Base-by-base conservation (phyloP, 1,140 invertebrate species). In the Atta texana region DNA sequence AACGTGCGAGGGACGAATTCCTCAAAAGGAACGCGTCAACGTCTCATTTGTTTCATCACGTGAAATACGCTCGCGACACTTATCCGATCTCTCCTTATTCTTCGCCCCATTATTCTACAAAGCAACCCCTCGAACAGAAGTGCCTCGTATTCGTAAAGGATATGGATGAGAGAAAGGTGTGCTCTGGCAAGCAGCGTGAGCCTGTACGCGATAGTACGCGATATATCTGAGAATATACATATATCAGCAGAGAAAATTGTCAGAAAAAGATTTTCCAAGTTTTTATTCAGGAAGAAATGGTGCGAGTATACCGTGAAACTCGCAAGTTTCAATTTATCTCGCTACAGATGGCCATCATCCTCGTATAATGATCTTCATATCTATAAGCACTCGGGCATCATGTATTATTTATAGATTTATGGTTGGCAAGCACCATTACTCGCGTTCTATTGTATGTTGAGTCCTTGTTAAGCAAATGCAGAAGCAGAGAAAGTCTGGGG, bases 131-230 rank as follows among this genome's bases (percentile, higher is more conserved):
- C 31, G 55, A 85, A 66, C 18, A 85, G 85, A 86, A 86, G 74
- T 87, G 89, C 88, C 85, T 86, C 89, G 84, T 88, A 87, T 77
- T 78, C 63, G 88, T 91, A 92, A 74, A 78, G 80, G 85, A 85
- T 69, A 89, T 68, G 81, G 85, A 82, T 76, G 44, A 57, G n/a
- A 88, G 77, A 74, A 88, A 74, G 76, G 64, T 63, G 77, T 59
- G 55, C 63, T 53, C 87, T 69, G 57, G 57, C 18, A 18, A 28
- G 31, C 21, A 16, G 18, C 7, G 31, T 10, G 77, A 39, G 16
- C 21, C 5, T 18, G 51, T 21, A 39, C n/a, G n/a, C n/a, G n/a
- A n/a, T 3, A 44, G 2, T 44, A 44, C 39, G 39, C n/a, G n/a
- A 31, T 44, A 12, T 44, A 63, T 77, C 59, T 0, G 24, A 18